phyloP scores from a whole-genome alignment of 1,140 invertebrate genomes.

The Drosophila melanica region DNA sequence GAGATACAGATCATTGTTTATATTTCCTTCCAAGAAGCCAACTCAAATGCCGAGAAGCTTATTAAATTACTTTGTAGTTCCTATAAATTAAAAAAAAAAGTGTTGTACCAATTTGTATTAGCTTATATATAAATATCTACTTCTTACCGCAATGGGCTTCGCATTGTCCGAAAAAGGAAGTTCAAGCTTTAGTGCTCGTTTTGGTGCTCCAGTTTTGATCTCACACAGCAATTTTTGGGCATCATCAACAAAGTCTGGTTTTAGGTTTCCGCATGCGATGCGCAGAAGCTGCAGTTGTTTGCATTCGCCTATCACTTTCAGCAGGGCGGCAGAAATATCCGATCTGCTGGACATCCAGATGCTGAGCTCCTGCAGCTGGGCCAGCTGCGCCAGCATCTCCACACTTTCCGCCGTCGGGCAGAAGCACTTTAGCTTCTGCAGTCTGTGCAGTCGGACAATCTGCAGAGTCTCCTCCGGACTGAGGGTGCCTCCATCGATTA shows the following conservation, averaged over 20 bases:
- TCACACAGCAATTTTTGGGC: conserved; percentile 20
- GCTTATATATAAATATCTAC: background rate
- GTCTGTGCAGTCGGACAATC: conserved; percentile 33
- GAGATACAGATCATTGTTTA: no score
- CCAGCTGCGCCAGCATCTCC: conserved; percentile 34
- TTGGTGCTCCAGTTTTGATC: background rate
- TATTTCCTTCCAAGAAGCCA: conserved; percentile 8
- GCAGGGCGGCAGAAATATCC: conserved; percentile 49
- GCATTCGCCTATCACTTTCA: conserved; percentile 45
- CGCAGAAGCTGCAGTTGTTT: conserved; percentile 39
- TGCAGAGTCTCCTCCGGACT: conserved; percentile 36
- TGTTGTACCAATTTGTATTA: background rate
- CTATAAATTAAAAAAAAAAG: conserved; percentile 2
- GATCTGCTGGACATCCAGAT: conserved; percentile 54
- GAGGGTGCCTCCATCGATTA: conserved; percentile 61
- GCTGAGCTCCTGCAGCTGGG: conserved; percentile 40
- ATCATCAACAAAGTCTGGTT: conserved; percentile 30
- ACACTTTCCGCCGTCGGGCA: conserved; percentile 43
- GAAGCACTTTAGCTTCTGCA: conserved; percentile 60
- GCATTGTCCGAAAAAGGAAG: conserved; percentile 11
- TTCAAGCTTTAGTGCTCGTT: conserved; percentile 36
- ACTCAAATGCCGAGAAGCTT: conserved; percentile 11
- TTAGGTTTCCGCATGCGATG: conserved; percentile 37
- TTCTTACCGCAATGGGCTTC: conserved; percentile 5
- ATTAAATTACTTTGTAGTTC: conserved; percentile 8